A percentile compares a stretch with the other conserved stretches of the same genome.
Evolutionary conservation across 2,797 vertebrate species (phyloP).

Genomic region (Staurois parvus): DNA sequence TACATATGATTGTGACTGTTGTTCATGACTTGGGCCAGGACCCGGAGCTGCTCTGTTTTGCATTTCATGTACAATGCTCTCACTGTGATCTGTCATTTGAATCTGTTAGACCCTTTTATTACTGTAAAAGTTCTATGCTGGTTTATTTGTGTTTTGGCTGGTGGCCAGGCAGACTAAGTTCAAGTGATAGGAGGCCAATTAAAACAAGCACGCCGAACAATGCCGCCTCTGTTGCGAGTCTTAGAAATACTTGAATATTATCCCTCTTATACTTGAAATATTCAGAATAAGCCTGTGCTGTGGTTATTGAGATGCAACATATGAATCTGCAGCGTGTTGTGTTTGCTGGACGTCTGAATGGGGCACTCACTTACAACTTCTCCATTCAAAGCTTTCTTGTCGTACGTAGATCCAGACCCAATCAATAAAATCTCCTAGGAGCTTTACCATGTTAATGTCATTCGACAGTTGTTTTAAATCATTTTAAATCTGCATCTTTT

Average conservation of each 20-base stretch:
- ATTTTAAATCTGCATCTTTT: too few species aligned
- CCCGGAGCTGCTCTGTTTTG: neutral
- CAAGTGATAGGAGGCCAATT: constrained; percentile 21
- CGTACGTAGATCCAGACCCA: too few species aligned
- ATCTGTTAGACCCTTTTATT: neutral
- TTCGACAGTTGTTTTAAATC: too few species aligned
- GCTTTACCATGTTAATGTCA: too few species aligned
- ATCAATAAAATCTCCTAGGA: too few species aligned
- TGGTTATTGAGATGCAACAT: too few species aligned
- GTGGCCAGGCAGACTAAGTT: constrained; percentile 16
- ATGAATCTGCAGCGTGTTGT: too few species aligned
- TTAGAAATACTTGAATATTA: constrained; percentile 21
- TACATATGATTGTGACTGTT: neutral
- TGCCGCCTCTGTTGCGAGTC: constrained; percentile 23
- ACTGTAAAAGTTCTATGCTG: neutral
- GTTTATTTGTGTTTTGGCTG: constrained; percentile 20
- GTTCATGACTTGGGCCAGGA: neutral
- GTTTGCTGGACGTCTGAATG: too few species aligned
- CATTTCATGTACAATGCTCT: neutral
- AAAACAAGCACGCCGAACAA: constrained; percentile 11
- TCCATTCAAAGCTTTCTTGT: too few species aligned
- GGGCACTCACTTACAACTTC: too few species aligned
- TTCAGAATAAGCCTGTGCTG: too few species aligned
- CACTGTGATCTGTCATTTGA: constrained; percentile 1
- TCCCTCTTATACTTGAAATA: neutral